Evolutionary conservation across 1,140 invertebrate species (phyloP).

Genomic region (Drosophila sulfurigaster): DNA sequence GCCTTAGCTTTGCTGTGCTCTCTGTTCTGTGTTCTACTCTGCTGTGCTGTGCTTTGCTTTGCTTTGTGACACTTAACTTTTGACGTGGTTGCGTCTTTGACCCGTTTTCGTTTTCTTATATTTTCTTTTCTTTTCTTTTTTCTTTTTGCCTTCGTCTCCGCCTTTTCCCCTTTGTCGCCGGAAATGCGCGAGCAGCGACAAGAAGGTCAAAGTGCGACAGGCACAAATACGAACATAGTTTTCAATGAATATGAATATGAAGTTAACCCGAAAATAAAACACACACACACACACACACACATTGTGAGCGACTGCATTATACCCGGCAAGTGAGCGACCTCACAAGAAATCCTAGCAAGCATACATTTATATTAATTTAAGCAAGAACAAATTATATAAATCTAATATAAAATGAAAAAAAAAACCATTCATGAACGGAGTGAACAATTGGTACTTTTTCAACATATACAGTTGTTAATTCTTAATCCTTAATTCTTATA

Average conservation of each 20-base stretch:
- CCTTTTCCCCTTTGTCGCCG: conserved; percentile 34
- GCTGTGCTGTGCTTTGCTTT: conserved; percentile 62
- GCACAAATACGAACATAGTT: conserved; percentile 2
- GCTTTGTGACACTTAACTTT: conserved; percentile 79
- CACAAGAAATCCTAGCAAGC: too few relatives aligned
- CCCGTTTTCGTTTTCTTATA: conserved; percentile 47
- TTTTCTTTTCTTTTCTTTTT: neutral
- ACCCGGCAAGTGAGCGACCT: too few relatives aligned
- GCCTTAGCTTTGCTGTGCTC: conserved; percentile 22
- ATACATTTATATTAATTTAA: too few relatives aligned
- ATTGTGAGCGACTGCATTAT: too few relatives aligned
- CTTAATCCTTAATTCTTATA: too few relatives aligned
- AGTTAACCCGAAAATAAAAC: conserved; percentile 21
- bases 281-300: neutral
- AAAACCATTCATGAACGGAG: too few relatives aligned
- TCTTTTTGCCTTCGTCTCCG: neutral
- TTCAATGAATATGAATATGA: conserved; percentile 17
- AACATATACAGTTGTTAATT: too few relatives aligned
- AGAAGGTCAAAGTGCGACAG: conserved; percentile 45
- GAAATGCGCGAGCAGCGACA: conserved; percentile 58
- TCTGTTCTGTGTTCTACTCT: conserved; percentile 55
- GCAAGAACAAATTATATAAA: too few relatives aligned
- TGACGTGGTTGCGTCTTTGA: conserved; percentile 70
- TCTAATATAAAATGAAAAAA: too few relatives aligned
- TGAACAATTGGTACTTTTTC: too few relatives aligned